phyloP scores from a whole-genome alignment of 2,888 invertebrate species.

The Zootermopsis nevadensis region DNA sequence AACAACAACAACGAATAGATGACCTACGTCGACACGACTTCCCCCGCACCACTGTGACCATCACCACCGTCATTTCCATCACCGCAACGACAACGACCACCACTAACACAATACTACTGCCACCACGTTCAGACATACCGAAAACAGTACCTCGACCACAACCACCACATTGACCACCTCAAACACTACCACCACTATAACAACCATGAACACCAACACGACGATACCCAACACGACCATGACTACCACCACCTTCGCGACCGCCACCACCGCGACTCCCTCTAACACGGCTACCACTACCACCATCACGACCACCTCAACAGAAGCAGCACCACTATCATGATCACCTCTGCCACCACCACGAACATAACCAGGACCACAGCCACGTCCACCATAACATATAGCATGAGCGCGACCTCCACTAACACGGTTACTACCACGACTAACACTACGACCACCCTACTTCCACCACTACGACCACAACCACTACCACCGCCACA shows the following conservation, averaged over 20 bases:
- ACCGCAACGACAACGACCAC: too few relatives aligned
- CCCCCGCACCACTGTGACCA: too few relatives aligned
- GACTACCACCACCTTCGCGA: background rate
- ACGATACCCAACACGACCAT: constrained; percentile 15
- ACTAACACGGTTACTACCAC: too few relatives aligned
- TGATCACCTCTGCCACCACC: background rate
- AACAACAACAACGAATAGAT: too few relatives aligned
- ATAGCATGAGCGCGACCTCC: background rate
- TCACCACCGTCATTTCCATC: too few relatives aligned
- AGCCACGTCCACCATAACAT: background rate
- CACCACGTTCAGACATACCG: too few relatives aligned
- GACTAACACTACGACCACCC: too few relatives aligned
- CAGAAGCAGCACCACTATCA: background rate
- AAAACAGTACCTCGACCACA: too few relatives aligned
- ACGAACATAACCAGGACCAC: constrained; percentile 20
- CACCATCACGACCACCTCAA: background rate
- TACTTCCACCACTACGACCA: background rate
- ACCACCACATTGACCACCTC: too few relatives aligned
- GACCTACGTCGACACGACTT: too few relatives aligned
- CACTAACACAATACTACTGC: too few relatives aligned
- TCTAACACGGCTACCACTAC: background rate
- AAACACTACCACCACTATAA: background rate
- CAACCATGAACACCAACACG: background rate
- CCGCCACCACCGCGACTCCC: background rate
- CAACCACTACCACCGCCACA: background rate